Evolutionary conservation across 2,113 vertebrate genomes (phyloP), one percentile per base, ranked within the genome.

Genomic region (Pelusios castaneus): DNA sequence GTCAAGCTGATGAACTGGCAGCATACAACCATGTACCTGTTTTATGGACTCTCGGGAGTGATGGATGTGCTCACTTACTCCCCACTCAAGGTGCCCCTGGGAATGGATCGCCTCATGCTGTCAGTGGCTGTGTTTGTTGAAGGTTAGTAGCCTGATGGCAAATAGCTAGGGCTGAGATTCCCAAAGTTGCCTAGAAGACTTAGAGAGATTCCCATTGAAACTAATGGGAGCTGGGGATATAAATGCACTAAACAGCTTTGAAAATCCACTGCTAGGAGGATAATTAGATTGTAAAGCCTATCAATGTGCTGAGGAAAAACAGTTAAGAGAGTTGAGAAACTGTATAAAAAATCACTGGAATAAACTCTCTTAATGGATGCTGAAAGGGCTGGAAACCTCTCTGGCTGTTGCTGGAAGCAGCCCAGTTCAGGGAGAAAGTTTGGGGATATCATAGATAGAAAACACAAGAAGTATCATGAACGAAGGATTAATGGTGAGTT

Each of bases 1-100:
- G 97, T 99, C 29, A 99, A 99, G 96, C 95, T 99, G 82, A 99
- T 99, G 99, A 99, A 99, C 96, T 99, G 99, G 99, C 99, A 99
- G 95, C 99, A 99, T 97, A 96, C 97, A 96, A 99, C 99, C 84
- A 99, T 99, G 99, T 99, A 99, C 95, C 97, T 99, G 21, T 99
- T 99, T 98, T 99, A 98, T 1, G 98, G 98, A 1, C 97, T 99
- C 87, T 98, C 98, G 0, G 99, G 99, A 11, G 58, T 98, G 6
- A 93, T 97, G 2, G 97, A 99, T 5, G 89, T 99, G 88, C 84
- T 98, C 91, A 98, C 96, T 31, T 96, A 88, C 21, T 7, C 94
- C 34, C 92, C 88, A 47, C 95, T 82, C 63, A 84, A 56, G 24
- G 56, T 98, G 34, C 99, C 99, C 0, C 17, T 13, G 56, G 98